Evolutionary conservation across 2,888 invertebrate species (phyloP).

Genomic region (Baronia brevicornis): DNA sequence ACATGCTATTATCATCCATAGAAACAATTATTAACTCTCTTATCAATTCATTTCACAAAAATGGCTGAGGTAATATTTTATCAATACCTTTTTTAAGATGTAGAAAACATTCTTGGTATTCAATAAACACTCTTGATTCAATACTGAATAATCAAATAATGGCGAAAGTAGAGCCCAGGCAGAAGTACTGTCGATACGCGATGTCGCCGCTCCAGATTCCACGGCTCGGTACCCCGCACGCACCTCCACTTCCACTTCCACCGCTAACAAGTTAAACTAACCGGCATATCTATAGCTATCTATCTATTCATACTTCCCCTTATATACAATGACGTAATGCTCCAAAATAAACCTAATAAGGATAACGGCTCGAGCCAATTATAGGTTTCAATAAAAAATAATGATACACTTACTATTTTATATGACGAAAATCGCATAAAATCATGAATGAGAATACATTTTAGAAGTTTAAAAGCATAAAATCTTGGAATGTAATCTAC

Average conservation of each 20-base stretch:
- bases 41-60: too few relatives aligned
- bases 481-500: conserved; percentile 43
- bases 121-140: conserved; percentile 21
- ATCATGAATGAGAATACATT: too few relatives aligned
- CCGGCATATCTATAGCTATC: conserved; percentile 11
- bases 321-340: conserved; percentile 67
- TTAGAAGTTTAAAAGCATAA: conserved; percentile 1
- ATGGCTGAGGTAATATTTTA: too few relatives aligned
- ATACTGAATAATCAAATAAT: conserved; percentile 17
- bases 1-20: too few relatives aligned
- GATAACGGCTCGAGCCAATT: conserved; percentile 40
- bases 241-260: conserved; percentile 31
- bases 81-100: conserved; percentile 31
- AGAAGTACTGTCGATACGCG: conserved; percentile 18
- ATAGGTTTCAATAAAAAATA: conserved; percentile 19
- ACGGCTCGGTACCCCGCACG: conserved; percentile 24
- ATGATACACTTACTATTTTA: too few relatives aligned
- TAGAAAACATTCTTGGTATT: conserved; percentile 28
- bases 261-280: conserved; percentile 18
- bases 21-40: background rate
- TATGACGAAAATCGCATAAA: too few relatives aligned
- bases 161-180: conserved; percentile 27
- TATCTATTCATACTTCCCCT: conserved; percentile 26
- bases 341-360: conserved; percentile 71
- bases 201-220: conserved; percentile 34